These are phyloP conservation scores for Amphimedon queenslandica DNA, from an alignment of 37 sponge, comb jelly and placozoan genomes.

Conservation along the genomic window DNA sequence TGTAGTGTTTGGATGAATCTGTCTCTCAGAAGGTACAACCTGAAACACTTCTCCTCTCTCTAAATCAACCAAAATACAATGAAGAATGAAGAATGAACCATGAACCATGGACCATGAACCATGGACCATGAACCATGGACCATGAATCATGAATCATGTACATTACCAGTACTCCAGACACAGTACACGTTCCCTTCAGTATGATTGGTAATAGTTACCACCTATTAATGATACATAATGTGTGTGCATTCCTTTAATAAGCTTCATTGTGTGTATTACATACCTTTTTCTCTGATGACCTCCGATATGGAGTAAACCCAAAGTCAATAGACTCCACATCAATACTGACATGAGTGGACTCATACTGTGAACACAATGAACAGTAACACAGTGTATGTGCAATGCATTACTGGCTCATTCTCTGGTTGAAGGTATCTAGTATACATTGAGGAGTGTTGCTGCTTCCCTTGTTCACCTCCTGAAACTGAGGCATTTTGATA, in stretches of 20 bases:
- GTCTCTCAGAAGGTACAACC: constrained; percentile 64
- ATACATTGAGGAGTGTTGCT: too few relatives aligned
- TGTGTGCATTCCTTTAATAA: constrained; percentile 6
- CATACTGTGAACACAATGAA: constrained; percentile 23
- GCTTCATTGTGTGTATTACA: neutral
- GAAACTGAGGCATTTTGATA: too few relatives aligned
- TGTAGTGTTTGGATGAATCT: constrained; percentile 53
- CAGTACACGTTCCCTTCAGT: constrained; percentile 57
- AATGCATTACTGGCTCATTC: too few relatives aligned
- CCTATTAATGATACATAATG: constrained; percentile 10
- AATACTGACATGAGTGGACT: constrained; percentile 42
- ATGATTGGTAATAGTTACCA: constrained; percentile 67
- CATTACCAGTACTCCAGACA: constrained; percentile 67
- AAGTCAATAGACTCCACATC: constrained; percentile 51
- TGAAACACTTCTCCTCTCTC: constrained; percentile 35
- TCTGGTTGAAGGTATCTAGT: too few relatives aligned
- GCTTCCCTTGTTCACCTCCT: too few relatives aligned
- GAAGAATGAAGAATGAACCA: neutral
- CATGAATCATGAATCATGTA: neutral
- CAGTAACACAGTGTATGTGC: too few relatives aligned
- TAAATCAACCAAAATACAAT: neutral
- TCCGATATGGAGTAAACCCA: constrained; percentile 35
- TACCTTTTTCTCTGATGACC: constrained; percentile 49
- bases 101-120: neutral
- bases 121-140: constrained; percentile 8